Base-by-base conservation (phyloP, 2,888 invertebrate genomes). In the Eristalis tenax region DNA sequence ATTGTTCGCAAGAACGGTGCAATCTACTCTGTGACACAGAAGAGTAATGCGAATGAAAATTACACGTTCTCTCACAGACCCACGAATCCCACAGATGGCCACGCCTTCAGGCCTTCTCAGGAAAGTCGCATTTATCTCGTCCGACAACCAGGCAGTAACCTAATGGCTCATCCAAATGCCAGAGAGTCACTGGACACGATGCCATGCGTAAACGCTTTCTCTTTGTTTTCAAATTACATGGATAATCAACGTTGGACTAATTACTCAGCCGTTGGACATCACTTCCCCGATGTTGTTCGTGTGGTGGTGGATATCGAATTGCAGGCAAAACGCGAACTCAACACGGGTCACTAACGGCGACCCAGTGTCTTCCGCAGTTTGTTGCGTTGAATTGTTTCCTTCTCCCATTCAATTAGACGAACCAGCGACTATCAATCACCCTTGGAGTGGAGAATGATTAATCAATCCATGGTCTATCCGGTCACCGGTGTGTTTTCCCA, bases 201-300 rank as follows among this genome's bases (percentile, higher is more conserved):
- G 0, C 26, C 26, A 23, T 59, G 26, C 43, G 18, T 38, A 26
- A 56, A 43, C 32, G 65, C 82, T 82, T 82, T 82, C 82, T 76
- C 82, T 76, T 81, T 76, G 81, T 65, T 57, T 82, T 70, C 26
- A 76, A 76, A 76, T 76, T 81, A 75, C 63, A 74, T 57, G 74
- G 23, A 56, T 69, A 64, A 63, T 69, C 74, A 75, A 79, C 69
- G 76, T 63, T 56, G 63, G 32, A 63, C 74, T 69, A 75, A 81
- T 81, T 75, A 70, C 57, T 18, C 23, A 65, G 32, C 57, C 57
- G 35, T 57, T 65, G 75, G 40, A 76, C 65, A 71, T 65, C 28
- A 65, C 76, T 82, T 82, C 76, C 38, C 76, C 70, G 50, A 50
- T 50, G 50, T 18, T 50, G 50, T 43, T 4, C 43, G 6, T n/a